These are phyloP conservation scores for Cassiopea andromeda DNA, from an alignment of 30 jellyfish, hydroid and myxozoan species.

Conservation along the genomic window DNA sequence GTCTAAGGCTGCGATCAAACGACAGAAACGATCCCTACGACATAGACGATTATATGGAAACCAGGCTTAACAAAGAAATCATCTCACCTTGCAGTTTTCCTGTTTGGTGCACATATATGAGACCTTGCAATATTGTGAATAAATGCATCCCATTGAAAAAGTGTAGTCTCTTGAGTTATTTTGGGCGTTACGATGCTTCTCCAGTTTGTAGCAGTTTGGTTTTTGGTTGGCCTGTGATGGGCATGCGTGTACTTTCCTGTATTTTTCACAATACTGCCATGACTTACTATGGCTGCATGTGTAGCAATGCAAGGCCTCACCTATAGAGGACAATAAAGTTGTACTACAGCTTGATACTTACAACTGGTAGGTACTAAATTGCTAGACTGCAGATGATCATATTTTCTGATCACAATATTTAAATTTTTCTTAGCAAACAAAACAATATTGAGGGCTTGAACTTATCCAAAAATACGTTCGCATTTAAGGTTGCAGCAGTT, in stretches of 20 bases:
- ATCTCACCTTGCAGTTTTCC: constrained; percentile 23
- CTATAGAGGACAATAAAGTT: neutral
- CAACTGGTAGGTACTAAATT: no score
- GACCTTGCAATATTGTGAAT: constrained; percentile 15
- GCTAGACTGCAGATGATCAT: no score
- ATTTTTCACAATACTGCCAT: constrained; percentile 27
- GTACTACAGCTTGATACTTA: no score
- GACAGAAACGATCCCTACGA: no score
- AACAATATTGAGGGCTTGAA: no score
- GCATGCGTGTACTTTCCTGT: neutral
- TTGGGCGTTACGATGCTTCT: constrained; percentile 4
- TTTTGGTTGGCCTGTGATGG: neutral
- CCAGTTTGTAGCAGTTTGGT: constrained; percentile 37
- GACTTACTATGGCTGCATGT: constrained; percentile 46
- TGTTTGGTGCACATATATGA: constrained; percentile 25
- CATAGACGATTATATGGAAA: no score
- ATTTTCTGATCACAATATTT: no score
- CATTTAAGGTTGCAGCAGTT: no score
- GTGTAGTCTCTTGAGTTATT: constrained; percentile 40
- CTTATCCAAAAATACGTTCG: no score
- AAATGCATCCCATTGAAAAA: constrained; percentile 34
- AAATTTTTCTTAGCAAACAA: no score
- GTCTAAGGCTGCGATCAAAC: no score
- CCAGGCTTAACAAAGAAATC: no score
- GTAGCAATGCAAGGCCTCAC: constrained; percentile 23